Percentiles rank a stretch among this genome's conserved stretches.
Evolutionary conservation across 2,797 vertebrate genomes (phyloP).

Genomic region (Busarellus nigricollis): DNA sequence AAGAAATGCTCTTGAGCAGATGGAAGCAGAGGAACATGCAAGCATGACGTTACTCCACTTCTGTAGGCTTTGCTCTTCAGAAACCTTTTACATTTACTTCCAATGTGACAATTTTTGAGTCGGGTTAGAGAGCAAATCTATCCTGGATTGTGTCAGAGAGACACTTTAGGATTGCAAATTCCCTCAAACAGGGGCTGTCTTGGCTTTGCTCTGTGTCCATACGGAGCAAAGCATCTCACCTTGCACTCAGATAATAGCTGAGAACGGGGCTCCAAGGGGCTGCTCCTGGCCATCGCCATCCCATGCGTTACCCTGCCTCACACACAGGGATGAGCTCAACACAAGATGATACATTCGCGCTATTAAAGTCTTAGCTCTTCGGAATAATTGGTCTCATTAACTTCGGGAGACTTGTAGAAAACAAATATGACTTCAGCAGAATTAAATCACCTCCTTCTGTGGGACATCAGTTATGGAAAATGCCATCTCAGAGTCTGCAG

Average conservation of each 20-base stretch:
- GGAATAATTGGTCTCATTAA: slow-evolving; percentile 7
- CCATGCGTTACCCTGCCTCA: not conserved
- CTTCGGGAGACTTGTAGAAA: not conserved
- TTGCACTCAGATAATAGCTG: fast-evolving
- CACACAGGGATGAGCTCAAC: not conserved
- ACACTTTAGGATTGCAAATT: not conserved
- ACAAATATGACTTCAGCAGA: not conserved
- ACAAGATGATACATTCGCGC: not conserved
- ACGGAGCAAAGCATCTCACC: not conserved
- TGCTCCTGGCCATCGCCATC: not conserved
- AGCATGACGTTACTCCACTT: not conserved
- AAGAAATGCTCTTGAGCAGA: not conserved
- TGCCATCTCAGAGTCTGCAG: not conserved
- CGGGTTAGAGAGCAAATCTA: not conserved
- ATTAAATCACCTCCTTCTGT: not conserved
- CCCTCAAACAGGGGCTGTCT: not conserved
- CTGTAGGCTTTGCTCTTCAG: not conserved
- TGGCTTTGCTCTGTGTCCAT: not conserved
- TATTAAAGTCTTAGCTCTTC: not conserved
- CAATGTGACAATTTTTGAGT: not conserved
- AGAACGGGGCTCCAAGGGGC: not conserved
- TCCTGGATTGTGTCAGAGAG: not conserved
- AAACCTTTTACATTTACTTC: not conserved
- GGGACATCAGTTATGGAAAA: not conserved
- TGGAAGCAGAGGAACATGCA: not conserved